These are phyloP conservation scores for Xestia xanthographa DNA, from an alignment of 2,888 invertebrate species.

Conservation along the genomic window DNA sequence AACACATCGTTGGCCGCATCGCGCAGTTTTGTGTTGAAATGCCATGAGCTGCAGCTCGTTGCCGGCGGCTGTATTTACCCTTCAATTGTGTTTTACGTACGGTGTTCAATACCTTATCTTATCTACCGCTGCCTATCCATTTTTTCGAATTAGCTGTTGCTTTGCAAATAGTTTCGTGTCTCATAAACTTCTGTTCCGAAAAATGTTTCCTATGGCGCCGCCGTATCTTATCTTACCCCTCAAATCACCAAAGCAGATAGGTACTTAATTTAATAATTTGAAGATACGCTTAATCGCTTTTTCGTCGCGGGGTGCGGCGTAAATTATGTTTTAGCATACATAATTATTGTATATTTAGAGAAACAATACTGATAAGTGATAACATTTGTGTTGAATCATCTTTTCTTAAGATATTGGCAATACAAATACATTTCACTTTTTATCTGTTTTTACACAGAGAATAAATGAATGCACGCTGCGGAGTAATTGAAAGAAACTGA, in stretches of 20 bases:
- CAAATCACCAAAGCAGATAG: conserved; percentile 22
- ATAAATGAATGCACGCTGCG: conserved; percentile 15
- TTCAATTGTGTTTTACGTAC: neutral
- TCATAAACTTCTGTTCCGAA: neutral
- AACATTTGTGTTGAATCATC: conserved; percentile 25
- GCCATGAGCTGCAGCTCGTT: neutral
- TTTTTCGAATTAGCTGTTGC: neutral
- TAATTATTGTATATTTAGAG: conserved; percentile 13
- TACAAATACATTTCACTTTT: conserved; percentile 37
- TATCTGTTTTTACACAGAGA: conserved; percentile 22
- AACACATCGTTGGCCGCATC: neutral
- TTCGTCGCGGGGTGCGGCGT: conserved; percentile 16
- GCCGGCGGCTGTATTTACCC: neutral
- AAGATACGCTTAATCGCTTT: conserved; percentile 16
- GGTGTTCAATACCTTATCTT: neutral
- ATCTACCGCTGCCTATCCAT: neutral
- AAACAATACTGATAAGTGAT: conserved; percentile 19
- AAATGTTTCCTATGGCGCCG: neutral
- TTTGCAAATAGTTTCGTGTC: conserved; percentile 2
- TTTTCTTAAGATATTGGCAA: conserved; percentile 27
- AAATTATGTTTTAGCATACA: conserved; percentile 7
- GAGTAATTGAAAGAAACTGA: conserved; percentile 34
- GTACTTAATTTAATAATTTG: neutral
- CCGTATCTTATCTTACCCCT: conserved; percentile 9
- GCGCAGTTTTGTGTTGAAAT: neutral